Conservation (phyloP, 2,113 vertebrate genomes). For the Struthio camelus region DNA sequence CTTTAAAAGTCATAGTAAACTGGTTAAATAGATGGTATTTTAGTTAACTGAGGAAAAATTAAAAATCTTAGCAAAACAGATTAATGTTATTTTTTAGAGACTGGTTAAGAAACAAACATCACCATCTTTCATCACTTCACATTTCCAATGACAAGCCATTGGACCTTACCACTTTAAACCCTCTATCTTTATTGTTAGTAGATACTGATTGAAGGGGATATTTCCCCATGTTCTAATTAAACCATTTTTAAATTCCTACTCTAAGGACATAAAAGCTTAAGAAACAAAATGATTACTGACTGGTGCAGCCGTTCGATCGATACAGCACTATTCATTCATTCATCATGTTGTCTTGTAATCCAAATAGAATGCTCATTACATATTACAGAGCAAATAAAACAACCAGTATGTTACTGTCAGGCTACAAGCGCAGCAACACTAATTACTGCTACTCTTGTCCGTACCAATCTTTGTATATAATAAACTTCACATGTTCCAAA, state of each 20-base stretch:
- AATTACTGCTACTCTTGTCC: background rate
- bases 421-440: background rate
- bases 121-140: background rate
- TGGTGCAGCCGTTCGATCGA: conserved; percentile 55
- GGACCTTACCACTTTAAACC: background rate
- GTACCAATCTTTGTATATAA: no score
- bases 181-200: conserved; percentile 48
- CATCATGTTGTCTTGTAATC: conserved; percentile 30
- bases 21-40: background rate
- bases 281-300: conserved; percentile 68
- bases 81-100: background rate
- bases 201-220: conserved; percentile 48
- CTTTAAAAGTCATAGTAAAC: background rate
- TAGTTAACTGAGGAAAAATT: background rate
- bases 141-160: background rate
- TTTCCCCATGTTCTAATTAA: conserved; percentile 67
- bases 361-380: conserved; percentile 41
- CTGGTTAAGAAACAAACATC: background rate
- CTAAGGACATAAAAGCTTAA: conserved; percentile 36
- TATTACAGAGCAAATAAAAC: conserved; percentile 38
- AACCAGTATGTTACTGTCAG: conserved; percentile 1
- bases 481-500: no score
- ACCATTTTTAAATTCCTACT: conserved; percentile 66
- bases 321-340: conserved; percentile 63
- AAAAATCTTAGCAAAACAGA: background rate